These are phyloP conservation scores for Ernsta delagoae DNA, from an alignment of 2,888 invertebrate species.

Conservation along the genomic window DNA sequence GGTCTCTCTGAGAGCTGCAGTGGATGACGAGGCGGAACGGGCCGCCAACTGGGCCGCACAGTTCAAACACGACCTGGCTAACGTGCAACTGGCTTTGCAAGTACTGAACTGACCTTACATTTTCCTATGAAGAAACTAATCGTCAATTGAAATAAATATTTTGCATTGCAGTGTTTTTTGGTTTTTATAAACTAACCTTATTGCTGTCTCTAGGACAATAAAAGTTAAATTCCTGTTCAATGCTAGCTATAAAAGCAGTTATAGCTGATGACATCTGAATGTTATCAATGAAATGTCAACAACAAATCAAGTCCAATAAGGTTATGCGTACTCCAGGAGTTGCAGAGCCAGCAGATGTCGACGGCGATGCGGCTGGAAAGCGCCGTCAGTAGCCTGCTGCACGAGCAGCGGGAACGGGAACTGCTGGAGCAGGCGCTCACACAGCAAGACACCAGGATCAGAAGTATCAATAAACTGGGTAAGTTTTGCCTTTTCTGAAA, in stretches of 20 bases:
- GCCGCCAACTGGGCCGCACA: conserved; percentile 79
- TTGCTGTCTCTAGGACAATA: no score
- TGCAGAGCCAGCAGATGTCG: conserved; percentile 80
- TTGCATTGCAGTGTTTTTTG: no score
- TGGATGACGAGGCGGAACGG: conserved; percentile 80
- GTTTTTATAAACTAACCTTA: no score
- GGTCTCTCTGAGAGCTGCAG: conserved; percentile 71
- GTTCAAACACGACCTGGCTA: conserved; percentile 81
- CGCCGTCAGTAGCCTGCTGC: conserved; percentile 73
- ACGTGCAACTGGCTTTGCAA: conserved; percentile 78
- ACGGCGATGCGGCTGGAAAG: conserved; percentile 79
- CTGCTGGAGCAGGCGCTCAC: conserved; percentile 74
- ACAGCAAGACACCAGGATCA: conserved; percentile 71
- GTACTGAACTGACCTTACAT: no score
- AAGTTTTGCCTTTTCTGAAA: conserved; percentile 8
- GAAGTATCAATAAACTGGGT: conserved; percentile 70
- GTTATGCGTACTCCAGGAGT: no score
- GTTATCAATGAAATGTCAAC: no score
- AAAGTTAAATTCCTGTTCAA: no score
- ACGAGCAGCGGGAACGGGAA: conserved; percentile 76
- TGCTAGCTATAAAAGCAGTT: no score
- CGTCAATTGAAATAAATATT: no score
- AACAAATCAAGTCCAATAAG: no score
- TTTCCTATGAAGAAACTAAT: no score
- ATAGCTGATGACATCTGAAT: no score